Evolutionary conservation across 2,888 invertebrate species (phyloP), one percentile per base, ranked within the genome.

Genomic region (Ecdyonurus torrentis): DNA sequence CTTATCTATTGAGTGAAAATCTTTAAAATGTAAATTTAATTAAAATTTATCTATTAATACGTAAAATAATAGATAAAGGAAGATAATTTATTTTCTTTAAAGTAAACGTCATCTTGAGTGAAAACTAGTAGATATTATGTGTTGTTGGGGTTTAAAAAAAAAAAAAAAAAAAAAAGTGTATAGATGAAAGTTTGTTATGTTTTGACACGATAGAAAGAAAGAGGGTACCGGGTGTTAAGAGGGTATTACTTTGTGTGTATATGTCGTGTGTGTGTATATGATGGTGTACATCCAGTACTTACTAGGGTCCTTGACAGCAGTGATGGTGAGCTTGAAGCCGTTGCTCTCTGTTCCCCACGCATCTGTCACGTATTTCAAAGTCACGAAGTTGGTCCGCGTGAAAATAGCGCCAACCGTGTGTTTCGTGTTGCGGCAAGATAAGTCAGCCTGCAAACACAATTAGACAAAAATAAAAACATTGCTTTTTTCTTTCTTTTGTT

Each of bases 271-370:
- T 50, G 50, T 50, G 7, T 50, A 50, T 50, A 50, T 18, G 50
- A 18, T 10, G 50, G 50, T 18, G n/a, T 50, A 18, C 50, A 18
- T 7, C 7, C 10, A 20, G 64, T 77, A 87, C 90, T 89, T 77
- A 92, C 91, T 89, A 72, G 89, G 88, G 82, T 92, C 92, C 76
- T 93, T 94, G 73, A 93, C 90, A 70, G 92, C 91, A 67, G 94
- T 94, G 80, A 94, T 91, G 77, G 94, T 87, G 72, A 94, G 84
- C 72, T 88, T 88, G 81, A 94, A 94, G 71, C 93, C 92, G 77
- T 93, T 92, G 71, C 87, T 84, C 75, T 89, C 89, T 66, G 91
- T 91, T 67, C 92, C 93, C 91, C 92, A 93, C 72, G 84, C 85
- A 78, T 94, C 93, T 61, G 94, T 93, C 72, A 91, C 89, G 80